Conservation (phyloP, 2,888 invertebrate genomes). For the Nasonovia ribisnigri region DNA sequence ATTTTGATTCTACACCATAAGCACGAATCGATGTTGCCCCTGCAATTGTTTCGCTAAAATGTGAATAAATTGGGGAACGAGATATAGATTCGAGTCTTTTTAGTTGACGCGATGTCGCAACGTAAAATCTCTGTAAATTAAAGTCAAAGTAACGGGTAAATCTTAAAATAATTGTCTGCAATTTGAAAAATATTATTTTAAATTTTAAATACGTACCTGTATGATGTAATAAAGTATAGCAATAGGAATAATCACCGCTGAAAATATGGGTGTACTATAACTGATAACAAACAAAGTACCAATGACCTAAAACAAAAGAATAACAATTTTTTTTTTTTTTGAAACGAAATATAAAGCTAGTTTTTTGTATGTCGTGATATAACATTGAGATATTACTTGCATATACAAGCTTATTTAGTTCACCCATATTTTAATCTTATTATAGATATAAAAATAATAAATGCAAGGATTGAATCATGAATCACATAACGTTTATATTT, state of each 20-base stretch:
- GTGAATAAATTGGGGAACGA: slow-evolving; percentile 96
- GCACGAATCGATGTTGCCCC: slow-evolving; percentile 87
- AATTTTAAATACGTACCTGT: slow-evolving; percentile 70
- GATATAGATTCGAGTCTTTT: slow-evolving; percentile 94
- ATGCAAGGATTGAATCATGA: too few relatives aligned
- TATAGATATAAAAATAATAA: too few relatives aligned
- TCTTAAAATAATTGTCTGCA: not conserved
- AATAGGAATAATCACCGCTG: slow-evolving; percentile 84
- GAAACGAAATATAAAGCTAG: too few relatives aligned
- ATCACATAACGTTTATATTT: too few relatives aligned
- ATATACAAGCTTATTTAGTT: too few relatives aligned
- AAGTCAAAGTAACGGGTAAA: not conserved
- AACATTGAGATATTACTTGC: too few relatives aligned
- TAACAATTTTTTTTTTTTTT: too few relatives aligned
- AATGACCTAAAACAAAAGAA: slow-evolving; percentile 77
- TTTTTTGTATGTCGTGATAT: too few relatives aligned
- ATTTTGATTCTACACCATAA: slow-evolving; percentile 83
- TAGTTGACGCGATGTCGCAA: slow-evolving; percentile 92
- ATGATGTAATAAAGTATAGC: slow-evolving; percentile 86
- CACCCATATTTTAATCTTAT: too few relatives aligned
- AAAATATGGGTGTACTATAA: slow-evolving; percentile 85
- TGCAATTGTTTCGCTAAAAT: slow-evolving; percentile 93
- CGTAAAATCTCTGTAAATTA: slow-evolving; percentile 86
- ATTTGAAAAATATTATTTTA: slow-evolving; percentile 56
- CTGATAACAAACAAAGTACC: slow-evolving; percentile 90